phyloP scores from a whole-genome alignment of 2,888 invertebrate genomes.

The Lampropteryx suffumata region DNA sequence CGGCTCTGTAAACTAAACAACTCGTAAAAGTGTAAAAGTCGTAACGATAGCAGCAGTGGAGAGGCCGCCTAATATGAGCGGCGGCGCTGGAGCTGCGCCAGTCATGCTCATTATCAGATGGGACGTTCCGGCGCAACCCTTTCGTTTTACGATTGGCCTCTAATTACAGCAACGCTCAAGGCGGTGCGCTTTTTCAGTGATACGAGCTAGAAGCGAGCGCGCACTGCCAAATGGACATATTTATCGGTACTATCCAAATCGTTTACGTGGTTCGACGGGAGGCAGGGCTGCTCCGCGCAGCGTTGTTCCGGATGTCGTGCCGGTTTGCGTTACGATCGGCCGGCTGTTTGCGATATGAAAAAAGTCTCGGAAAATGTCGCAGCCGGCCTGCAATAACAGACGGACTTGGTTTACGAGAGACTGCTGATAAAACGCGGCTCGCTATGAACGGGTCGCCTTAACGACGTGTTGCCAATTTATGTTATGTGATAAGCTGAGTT shows the following conservation, averaged over 20 bases:
- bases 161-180: conserved; percentile 79
- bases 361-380: conserved; percentile 71
- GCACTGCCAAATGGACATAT: conserved; percentile 76
- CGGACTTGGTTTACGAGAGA: conserved; percentile 76
- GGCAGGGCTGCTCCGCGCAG: conserved; percentile 26
- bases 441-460: conserved; percentile 73
- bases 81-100: conserved; percentile 77
- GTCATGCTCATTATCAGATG: conserved; percentile 81
- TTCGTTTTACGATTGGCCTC: conserved; percentile 82
- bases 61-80: conserved; percentile 77
- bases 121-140: conserved; percentile 76
- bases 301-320: conserved; percentile 45
- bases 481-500: conserved; percentile 78
- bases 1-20: conserved; percentile 78
- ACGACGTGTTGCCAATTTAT: conserved; percentile 82
- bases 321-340: conserved; percentile 52
- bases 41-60: conserved; percentile 72
- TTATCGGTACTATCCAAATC: conserved; percentile 68
- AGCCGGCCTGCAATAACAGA: conserved; percentile 71
- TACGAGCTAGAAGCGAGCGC: conserved; percentile 55
- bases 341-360: conserved; percentile 69
- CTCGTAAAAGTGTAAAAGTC: conserved; percentile 83
- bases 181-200: conserved; percentile 72
- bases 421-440: conserved; percentile 71
- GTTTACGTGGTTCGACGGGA: conserved; percentile 64